Conservation (phyloP, 2,113 vertebrate species). For the Grammomys dolichurus region DNA sequence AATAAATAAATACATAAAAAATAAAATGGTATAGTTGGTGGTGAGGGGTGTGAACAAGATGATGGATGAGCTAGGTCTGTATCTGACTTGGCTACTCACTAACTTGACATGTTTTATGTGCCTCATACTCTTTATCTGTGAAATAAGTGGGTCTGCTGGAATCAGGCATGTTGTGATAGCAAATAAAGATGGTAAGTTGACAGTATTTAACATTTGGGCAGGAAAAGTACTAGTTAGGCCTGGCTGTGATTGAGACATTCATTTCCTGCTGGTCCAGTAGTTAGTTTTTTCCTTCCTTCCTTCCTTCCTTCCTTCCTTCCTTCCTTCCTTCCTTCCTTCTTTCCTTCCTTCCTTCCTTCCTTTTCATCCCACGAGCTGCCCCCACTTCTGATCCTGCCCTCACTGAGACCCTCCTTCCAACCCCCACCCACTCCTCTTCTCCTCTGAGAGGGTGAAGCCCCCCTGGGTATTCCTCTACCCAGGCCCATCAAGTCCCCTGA, state of each 20-base stretch:
- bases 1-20: no score
- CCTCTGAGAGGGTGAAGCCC: no score
- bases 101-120: not conserved
- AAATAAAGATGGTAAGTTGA: not conserved
- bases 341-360: no score
- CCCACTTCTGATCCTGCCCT: no score
- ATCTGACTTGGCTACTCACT: not conserved
- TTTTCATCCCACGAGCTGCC: no score
- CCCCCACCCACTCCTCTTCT: no score
- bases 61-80: not conserved
- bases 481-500: no score
- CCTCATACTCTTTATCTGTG: not conserved
- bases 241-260: not conserved
- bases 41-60: accelerated
- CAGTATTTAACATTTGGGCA: not conserved
- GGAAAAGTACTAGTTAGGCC: not conserved
- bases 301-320: no score
- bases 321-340: no score
- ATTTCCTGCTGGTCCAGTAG: not conserved
- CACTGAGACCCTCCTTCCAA: no score
- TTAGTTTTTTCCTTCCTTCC: not conserved
- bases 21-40: not conserved
- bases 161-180: not conserved
- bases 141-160: not conserved
- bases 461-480: no score